Evolutionary conservation across 2,888 invertebrate species (phyloP).

Genomic region (Cyrtodaria siliqua): DNA sequence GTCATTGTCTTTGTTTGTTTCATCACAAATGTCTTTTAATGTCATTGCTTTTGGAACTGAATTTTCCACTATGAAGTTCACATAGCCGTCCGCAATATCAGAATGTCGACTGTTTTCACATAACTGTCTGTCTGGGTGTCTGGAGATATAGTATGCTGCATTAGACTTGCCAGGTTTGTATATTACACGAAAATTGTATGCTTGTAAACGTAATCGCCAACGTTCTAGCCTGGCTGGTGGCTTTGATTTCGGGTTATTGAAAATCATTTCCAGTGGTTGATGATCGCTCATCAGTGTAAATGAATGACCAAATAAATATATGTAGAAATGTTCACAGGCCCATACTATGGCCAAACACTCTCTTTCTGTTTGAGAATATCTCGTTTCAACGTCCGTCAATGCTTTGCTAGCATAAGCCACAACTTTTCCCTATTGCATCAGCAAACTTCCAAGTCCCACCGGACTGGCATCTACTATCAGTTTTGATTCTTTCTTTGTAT

Average conservation of each 20-base stretch:
- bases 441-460: slow-evolving; percentile 62
- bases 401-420: slow-evolving; percentile 55
- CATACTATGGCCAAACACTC: slow-evolving; percentile 66
- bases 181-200: slow-evolving; percentile 13
- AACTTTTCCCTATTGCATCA: slow-evolving; percentile 43
- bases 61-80: slow-evolving; percentile 35
- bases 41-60: slow-evolving; percentile 60
- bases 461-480: slow-evolving; percentile 65
- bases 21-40: slow-evolving; percentile 40
- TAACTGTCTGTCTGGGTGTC: slow-evolving; percentile 55
- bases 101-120: slow-evolving; percentile 2
- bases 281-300: neutral
- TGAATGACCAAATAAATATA: slow-evolving; percentile 51
- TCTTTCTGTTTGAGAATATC: slow-evolving; percentile 68
- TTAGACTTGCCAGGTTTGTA: slow-evolving; percentile 65
- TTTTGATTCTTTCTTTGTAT: slow-evolving; percentile 46
- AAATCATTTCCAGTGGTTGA: neutral
- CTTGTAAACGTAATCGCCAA: neutral
- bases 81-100: slow-evolving; percentile 1
- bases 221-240: neutral
- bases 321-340: slow-evolving; percentile 69
- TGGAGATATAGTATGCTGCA: slow-evolving; percentile 65
- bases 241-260: neutral
- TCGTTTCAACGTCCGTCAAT: slow-evolving; percentile 41
- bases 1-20: slow-evolving; percentile 13